Conservation (phyloP, 1,140 invertebrate species). For the Rhagoletis zephyria region DNA sequence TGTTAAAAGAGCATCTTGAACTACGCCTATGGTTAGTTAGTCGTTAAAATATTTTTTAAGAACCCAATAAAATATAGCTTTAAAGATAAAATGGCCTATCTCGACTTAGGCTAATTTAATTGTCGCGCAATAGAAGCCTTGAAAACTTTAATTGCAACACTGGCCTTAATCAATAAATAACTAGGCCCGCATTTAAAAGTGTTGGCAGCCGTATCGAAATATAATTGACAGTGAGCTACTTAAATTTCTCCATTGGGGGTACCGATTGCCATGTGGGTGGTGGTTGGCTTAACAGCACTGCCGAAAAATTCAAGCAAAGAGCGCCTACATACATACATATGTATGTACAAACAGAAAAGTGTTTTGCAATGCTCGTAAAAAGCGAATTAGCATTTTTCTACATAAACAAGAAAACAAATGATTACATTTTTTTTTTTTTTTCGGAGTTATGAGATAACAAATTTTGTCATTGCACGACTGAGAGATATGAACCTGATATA, state of each 20-base stretch:
- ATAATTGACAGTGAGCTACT: slow-evolving; percentile 31
- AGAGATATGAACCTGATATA: neutral
- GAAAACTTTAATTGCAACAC: neutral
- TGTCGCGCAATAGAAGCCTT: neutral
- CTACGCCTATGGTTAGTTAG: too few relatives aligned
- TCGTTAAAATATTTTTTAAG: too few relatives aligned
- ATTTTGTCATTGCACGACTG: neutral
- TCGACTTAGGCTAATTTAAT: too few relatives aligned
- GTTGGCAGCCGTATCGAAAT: neutral
- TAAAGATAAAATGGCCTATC: too few relatives aligned
- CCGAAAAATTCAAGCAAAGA: neutral
- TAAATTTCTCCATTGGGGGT: slow-evolving; percentile 45
- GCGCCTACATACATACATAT: too few relatives aligned
- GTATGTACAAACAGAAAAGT: neutral
- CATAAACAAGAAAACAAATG: neutral
- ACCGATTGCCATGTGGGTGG: neutral
- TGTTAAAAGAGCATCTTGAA: too few relatives aligned
- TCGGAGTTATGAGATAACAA: neutral
- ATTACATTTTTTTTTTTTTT: neutral
- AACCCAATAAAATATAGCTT: too few relatives aligned
- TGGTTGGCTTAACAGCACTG: neutral
- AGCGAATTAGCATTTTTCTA: neutral
- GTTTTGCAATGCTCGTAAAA: neutral
- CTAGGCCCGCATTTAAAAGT: slow-evolving; percentile 13
- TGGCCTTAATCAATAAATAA: neutral